Conservation (phyloP, 2,113 vertebrate genomes). For the Pao palembangensis region DNA sequence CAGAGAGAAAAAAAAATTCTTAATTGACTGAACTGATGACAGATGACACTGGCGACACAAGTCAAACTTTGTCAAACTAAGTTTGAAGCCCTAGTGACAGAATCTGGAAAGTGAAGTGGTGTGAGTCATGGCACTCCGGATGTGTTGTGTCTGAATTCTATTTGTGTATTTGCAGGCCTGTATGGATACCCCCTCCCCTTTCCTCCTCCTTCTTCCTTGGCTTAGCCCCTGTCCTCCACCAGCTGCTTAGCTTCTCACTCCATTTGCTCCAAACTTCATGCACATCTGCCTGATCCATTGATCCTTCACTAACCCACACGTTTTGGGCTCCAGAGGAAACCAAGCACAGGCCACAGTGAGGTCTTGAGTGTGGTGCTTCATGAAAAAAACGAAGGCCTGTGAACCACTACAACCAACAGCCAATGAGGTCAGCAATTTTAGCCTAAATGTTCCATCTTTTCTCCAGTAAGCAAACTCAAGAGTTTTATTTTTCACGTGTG, state of each 20-base stretch:
- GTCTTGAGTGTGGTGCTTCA: constrained; percentile 22
- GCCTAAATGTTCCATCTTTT: constrained; percentile 50
- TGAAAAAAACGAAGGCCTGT: constrained; percentile 37
- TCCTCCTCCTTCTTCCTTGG: constrained; percentile 46
- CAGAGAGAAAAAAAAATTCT: constrained; percentile 40
- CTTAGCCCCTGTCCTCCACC: constrained; percentile 63
- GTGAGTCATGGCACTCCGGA: constrained; percentile 50
- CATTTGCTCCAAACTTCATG: constrained; percentile 75
- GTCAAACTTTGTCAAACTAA: constrained; percentile 55
- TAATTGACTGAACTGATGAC: constrained; percentile 60
- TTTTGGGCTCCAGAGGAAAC: not conserved
- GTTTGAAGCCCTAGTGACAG: constrained; percentile 40
- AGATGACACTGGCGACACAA: constrained; percentile 51
- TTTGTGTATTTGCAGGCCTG: not conserved
- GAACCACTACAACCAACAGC: constrained; percentile 22
- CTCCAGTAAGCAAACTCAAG: constrained; percentile 14
- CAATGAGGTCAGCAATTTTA: constrained; percentile 22
- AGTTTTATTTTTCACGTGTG: constrained; percentile 1
- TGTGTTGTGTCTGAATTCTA: constrained; percentile 17
- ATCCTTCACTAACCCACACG: constrained; percentile 20
- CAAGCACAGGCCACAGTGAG: constrained; percentile 15
- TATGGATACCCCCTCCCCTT: constrained; percentile 17
- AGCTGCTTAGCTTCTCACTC: constrained; percentile 74
- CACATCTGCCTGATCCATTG: constrained; percentile 70
- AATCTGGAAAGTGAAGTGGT: constrained; percentile 45